Base-by-base conservation (phyloP, 92 coral and sea anemone species). In the Actinernus sp. region DNA sequence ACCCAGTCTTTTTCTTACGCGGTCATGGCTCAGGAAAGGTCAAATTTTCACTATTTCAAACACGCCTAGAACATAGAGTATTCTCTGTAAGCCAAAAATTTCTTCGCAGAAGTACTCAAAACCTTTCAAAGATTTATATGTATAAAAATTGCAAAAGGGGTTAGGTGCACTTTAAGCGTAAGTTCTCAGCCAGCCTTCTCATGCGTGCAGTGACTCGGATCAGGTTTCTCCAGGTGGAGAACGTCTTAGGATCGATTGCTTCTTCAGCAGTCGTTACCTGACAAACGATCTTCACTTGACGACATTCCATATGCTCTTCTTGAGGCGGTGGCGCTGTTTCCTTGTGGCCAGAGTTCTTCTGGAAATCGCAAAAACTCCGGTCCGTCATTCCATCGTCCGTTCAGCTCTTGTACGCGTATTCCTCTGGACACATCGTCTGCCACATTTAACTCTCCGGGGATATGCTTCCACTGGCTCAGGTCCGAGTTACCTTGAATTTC, bases 201-300 rank as follows among this genome's bases (percentile, higher is more conserved):
- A 31, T 28, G 45, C 49, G 63, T 13, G 85, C 85, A 1, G 84
- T 76, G 1, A 61, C 68, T 68, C 89, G 52, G 34, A 83, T 24
- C 1, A 83, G 78, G 13, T 43, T 70, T 63, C 90, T 69, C 76
- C 87, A 86, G 60, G 53, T 79, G 11, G 87, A 79, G 39, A 79
- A 66, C 27, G 0, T 36, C 38, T 19, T 31, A 26, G 18, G 71
- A 46, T 61, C 31, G 27, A 86, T 65, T 14, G 65, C 60, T 37
- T 60, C 20, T 22, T 33, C 60, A 20, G 0, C 33, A 12, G 41
- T 33, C n/a, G 40, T 33, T 55, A 58, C 67, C 16, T 23, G 46
- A 52, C 49, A 58, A 13, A 73, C 76, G 17, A 55, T 51, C 61
- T 65, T 43, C 30, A 48, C 74, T 44, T 41, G 68, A 40, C 79